A percentile compares a stretch with the other conserved stretches of the same genome.
phyloP scores from a whole-genome alignment of 2,113 vertebrate genomes.

The Psophia crepitans region DNA sequence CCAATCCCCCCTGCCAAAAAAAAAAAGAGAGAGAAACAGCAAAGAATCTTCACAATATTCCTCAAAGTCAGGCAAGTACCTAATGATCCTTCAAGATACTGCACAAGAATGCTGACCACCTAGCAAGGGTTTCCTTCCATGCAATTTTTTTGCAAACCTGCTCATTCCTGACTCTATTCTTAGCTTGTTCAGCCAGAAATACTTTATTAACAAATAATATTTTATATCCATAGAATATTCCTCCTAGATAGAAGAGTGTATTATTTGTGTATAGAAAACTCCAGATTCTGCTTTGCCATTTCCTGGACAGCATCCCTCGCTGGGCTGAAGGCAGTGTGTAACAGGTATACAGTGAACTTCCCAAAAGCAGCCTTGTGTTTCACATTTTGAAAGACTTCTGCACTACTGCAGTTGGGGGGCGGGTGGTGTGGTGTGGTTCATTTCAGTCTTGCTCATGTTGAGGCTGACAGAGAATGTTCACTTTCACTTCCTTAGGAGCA shows the following conservation, averaged over 20 bases:
- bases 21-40: background rate
- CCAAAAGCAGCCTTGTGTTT: background rate
- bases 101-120: background rate
- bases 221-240: background rate
- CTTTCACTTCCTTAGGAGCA: background rate
- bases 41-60: background rate
- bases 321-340: background rate
- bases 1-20: background rate
- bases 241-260: background rate
- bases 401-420: background rate
- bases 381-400: background rate
- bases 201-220: background rate
- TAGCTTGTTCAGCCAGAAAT: background rate
- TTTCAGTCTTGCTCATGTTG: background rate
- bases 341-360: background rate
- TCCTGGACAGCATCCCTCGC: background rate
- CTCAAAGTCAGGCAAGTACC: background rate
- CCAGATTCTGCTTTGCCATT: background rate
- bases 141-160: background rate
- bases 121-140: background rate
- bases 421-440: background rate
- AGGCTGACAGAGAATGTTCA: background rate
- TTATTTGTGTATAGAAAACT: background rate
- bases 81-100: background rate
- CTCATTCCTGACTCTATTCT: background rate